These are phyloP conservation scores for Eubasilissa splendida DNA, from an alignment of 2,888 invertebrate species.

Conservation along the genomic window DNA sequence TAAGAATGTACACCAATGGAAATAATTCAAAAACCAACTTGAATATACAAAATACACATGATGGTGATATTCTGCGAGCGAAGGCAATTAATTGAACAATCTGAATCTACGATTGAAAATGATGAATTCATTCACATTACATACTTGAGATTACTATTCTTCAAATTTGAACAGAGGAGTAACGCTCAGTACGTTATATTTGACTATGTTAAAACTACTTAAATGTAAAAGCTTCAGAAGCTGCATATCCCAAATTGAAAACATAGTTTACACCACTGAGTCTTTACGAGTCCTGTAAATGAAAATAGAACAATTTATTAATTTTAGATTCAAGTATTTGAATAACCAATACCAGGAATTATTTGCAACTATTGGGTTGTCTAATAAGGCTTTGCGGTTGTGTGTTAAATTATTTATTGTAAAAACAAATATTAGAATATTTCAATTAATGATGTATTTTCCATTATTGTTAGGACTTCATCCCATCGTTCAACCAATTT, in stretches of 20 bases:
- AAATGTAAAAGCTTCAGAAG: conserved; percentile 32
- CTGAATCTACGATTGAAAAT: neutral
- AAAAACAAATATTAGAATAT: too few species aligned
- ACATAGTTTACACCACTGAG: conserved; percentile 68
- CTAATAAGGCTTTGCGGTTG: too few species aligned
- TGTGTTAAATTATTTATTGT: too few species aligned
- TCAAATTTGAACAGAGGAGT: conserved; percentile 17
- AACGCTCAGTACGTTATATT: conserved; percentile 22
- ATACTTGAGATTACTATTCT: conserved; percentile 19
- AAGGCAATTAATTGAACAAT: conserved; percentile 23
- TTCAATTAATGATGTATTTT: too few species aligned
- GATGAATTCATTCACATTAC: neutral
- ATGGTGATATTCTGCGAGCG: conserved; percentile 2
- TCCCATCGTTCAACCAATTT: too few species aligned
- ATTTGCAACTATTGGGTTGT: too few species aligned
- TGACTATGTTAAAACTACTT: conserved; percentile 40
- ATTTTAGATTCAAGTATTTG: too few species aligned
- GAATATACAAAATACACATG: conserved; percentile 7
- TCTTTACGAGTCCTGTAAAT: conserved; percentile 72
- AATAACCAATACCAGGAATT: too few species aligned
- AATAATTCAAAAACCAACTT: conserved; percentile 3
- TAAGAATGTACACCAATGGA: conserved; percentile 13
- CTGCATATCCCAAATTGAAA: conserved; percentile 25
- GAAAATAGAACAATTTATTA: conserved; percentile 53
- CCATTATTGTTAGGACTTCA: too few species aligned